A percentile compares a stretch with the other conserved stretches of the same genome.
Evolutionary conservation across 2,797 vertebrate genomes (phyloP).

Genomic region (Lophotriccus pileatus): DNA sequence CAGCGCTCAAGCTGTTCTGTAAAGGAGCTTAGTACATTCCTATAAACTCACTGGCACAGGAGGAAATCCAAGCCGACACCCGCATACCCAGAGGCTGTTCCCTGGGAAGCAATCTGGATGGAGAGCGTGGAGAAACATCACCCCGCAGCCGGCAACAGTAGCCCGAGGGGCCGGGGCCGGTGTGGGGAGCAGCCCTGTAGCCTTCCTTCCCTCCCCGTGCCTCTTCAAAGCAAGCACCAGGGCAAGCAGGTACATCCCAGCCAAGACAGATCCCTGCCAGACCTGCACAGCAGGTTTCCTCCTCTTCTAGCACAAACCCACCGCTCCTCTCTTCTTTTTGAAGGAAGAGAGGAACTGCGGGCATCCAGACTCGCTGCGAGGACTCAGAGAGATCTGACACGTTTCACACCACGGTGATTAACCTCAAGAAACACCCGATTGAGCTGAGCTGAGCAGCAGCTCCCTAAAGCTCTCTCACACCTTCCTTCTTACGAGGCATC

Average conservation of each 20-base stretch:
- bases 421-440: neutral
- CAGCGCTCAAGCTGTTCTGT: neutral
- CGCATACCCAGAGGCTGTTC: neutral
- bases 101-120: neutral
- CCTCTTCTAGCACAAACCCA: neutral
- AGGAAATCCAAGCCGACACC: neutral
- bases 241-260: neutral
- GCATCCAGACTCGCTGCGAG: neutral
- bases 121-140: neutral
- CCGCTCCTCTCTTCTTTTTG: neutral
- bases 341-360: neutral
- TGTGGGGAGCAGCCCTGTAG: neutral
- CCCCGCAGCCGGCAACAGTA: neutral
- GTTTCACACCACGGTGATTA: neutral
- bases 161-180: neutral
- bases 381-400: neutral
- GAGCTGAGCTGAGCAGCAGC: neutral
- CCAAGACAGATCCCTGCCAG: neutral
- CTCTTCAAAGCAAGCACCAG: neutral
- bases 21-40: neutral
- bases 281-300: neutral
- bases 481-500: accelerated
- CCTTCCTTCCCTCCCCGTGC: neutral
- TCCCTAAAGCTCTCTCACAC: neutral
- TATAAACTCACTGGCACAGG: neutral